phyloP scores from a whole-genome alignment of 2,113 vertebrate species.

The Pomatorhinus ruficollis region DNA sequence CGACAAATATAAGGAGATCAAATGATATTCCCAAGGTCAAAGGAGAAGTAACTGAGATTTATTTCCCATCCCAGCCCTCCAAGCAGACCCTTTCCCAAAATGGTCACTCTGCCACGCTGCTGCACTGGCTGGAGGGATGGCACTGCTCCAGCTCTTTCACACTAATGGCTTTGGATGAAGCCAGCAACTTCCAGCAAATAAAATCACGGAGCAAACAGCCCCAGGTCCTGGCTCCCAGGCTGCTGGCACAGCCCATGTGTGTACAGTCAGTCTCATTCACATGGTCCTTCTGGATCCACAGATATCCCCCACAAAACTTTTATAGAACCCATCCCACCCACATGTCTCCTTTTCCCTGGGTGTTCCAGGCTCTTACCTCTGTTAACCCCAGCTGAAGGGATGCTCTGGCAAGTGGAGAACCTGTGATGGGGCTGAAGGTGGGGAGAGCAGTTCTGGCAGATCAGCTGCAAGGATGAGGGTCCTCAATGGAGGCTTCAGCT shows the following conservation, averaged over 20 bases:
- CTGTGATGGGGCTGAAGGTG: neutral
- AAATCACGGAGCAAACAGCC: neutral
- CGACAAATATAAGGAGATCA: neutral
- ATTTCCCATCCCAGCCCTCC: neutral
- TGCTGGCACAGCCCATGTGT: neutral
- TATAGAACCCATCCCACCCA: neutral
- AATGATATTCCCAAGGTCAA: neutral
- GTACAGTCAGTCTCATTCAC: neutral
- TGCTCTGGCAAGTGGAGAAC: neutral
- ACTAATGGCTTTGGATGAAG: neutral
- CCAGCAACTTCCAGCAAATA: neutral
- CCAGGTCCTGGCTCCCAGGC: neutral
- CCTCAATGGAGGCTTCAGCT: neutral
- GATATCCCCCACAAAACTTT: neutral
- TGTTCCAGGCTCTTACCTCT: conserved; percentile 28
- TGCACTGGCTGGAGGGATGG: neutral
- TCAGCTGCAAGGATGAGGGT: neutral
- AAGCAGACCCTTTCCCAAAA: neutral
- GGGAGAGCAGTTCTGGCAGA: neutral
- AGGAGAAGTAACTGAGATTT: neutral
- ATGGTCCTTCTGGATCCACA: neutral
- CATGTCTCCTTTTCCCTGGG: neutral
- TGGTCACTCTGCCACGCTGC: neutral
- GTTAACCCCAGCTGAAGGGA: neutral
- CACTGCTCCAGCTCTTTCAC: neutral